Percentiles rank a stretch among this genome's conserved stretches.
Evolutionary conservation across 1,140 invertebrate genomes (phyloP).

Genomic region (Macrotrachela quadricornifera): DNA sequence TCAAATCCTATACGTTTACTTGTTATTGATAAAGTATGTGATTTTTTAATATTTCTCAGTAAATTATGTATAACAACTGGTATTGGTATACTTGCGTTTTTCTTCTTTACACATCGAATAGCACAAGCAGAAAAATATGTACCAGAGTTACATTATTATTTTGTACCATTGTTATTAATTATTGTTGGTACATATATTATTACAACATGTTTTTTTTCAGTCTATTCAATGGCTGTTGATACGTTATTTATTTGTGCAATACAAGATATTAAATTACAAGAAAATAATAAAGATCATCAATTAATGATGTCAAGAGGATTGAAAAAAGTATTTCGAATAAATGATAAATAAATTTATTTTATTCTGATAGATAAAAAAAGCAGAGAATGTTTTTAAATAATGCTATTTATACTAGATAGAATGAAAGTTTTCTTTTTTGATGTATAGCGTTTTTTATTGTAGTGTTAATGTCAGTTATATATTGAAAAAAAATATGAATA

Average conservation of each 20-base stretch:
- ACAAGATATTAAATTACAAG: slow-evolving; percentile 80
- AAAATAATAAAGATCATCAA: slow-evolving; percentile 64
- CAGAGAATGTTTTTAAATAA: too few species aligned
- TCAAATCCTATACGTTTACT: slow-evolving; percentile 60
- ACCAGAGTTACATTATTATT: slow-evolving; percentile 6
- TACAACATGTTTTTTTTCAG: slow-evolving; percentile 66
- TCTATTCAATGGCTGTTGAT: slow-evolving; percentile 80
- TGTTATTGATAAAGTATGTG: slow-evolving; percentile 70
- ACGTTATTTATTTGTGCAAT: slow-evolving; percentile 69
- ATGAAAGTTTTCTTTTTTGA: too few species aligned
- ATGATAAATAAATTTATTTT: too few species aligned
- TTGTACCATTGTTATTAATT: slow-evolving; percentile 2
- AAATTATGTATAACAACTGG: slow-evolving; percentile 55
- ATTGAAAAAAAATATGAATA: too few species aligned
- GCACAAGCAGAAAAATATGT: slow-evolving; percentile 10
- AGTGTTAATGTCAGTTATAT: too few species aligned
- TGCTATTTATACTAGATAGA: too few species aligned
- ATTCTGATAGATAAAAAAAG: too few species aligned
- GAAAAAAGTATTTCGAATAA: too few species aligned
- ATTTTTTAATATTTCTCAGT: slow-evolving; percentile 70
- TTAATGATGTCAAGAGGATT: too few species aligned
- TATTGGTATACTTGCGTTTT: slow-evolving; percentile 30
- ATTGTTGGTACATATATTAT: slow-evolving; percentile 41
- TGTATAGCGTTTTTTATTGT: too few species aligned
- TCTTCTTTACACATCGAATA: slow-evolving; percentile 4